phyloP scores from a whole-genome alignment of 2,113 vertebrate species.

The Scalopus aquaticus region DNA sequence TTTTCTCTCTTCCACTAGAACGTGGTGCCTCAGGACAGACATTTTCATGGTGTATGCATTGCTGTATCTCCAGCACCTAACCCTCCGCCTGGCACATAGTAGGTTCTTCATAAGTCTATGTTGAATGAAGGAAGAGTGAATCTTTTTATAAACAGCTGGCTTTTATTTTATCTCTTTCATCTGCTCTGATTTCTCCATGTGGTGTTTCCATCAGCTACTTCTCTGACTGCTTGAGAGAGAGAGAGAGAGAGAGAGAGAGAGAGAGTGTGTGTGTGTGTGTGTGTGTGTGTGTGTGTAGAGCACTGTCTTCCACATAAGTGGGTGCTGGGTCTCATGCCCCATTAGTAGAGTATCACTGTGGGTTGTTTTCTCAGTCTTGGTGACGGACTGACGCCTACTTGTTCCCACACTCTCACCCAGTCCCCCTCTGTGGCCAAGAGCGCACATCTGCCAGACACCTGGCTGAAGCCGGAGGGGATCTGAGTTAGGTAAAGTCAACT shows the following conservation, averaged over 20 bases:
- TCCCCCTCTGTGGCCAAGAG: not conserved
- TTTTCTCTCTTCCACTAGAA: not conserved
- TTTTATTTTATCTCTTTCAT: not conserved
- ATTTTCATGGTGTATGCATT: not conserved
- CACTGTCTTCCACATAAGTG: not conserved
- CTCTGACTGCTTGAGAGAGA: not conserved
- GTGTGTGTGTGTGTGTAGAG: not conserved
- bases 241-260: too few species aligned
- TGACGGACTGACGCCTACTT: conserved; percentile 2
- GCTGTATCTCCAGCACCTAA: not conserved
- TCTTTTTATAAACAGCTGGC: not conserved
- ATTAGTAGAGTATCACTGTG: not conserved
- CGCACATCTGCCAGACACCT: conserved; percentile 66
- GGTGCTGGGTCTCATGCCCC: not conserved
- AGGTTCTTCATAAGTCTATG: not conserved
- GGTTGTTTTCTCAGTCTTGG: conserved; percentile 8
- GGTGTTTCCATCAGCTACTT: not conserved
- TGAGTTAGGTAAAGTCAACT: conserved; percentile 32
- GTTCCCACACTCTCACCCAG: conserved; percentile 35
- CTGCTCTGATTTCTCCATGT: not conserved
- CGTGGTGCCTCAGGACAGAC: not conserved
- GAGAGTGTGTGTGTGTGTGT: not conserved
- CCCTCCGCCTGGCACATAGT: not conserved
- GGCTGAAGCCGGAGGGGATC: not conserved
- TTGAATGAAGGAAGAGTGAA: not conserved